Base-by-base conservation (phyloP, 2,888 invertebrate species). In the Agriopis aurantiaria region DNA sequence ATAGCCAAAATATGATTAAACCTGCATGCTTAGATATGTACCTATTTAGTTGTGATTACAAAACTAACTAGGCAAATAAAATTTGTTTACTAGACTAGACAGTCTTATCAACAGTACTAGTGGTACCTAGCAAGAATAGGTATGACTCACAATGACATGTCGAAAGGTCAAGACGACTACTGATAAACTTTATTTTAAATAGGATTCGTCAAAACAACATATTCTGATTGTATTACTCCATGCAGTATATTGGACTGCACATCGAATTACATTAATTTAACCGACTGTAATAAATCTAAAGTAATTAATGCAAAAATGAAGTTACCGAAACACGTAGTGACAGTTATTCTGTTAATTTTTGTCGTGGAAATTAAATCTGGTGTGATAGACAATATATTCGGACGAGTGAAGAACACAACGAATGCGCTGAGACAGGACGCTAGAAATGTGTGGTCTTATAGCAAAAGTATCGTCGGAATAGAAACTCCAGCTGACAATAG, bases 381-480 rank as follows among this genome's bases (percentile, higher is more conserved):
- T 12, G 17, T 81, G 0, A 65, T 82, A n/a, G 80, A 78, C 0
- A 72, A 75, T 11, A 11, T 82, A 0, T 58, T 75, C 6, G 81
- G 69, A 12, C 68, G 49, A 61, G 75, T 82, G 4, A 80, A 74
- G 57, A 67, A 78, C 51, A 83, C 81, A 4, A 74, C 82, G 48
- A 70, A 59, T 23, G 75, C 76, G 8, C 63, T 83, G 11, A 73
- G 45, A 40, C 62, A 81, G 11, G 70, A 76, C n/a, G 73, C 76
- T 12, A 66, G 64, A 40, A 76, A 76, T 59, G 78, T 70, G 3
- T 57, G 77, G 40, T 72, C 75, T 9, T 71, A 67, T 40, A 64
- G 83, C 14, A 82, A 79, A 68, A 72, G 53, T 46, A 33, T 80
- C 1, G 72, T 82, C 0, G 80, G 80, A 23, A 74, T 74, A 0